phyloP scores from a whole-genome alignment of 2,797 vertebrate species.

The Cetoscarus ocellatus region DNA sequence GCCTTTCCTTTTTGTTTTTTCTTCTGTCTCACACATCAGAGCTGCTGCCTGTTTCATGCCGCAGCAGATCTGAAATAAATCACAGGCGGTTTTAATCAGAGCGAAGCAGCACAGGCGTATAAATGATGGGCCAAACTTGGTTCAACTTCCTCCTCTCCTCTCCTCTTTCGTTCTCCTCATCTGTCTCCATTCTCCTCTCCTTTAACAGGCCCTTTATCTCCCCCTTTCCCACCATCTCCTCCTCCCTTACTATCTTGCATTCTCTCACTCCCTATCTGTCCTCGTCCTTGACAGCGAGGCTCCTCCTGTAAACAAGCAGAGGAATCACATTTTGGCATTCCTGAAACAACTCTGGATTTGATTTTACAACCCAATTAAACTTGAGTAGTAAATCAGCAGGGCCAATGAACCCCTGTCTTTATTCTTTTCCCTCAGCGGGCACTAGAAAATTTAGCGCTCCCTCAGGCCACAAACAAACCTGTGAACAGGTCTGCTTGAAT shows the following conservation, averaged over 20 bases:
- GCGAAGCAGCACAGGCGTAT: slow-evolving; percentile 62
- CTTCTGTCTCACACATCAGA: slow-evolving; percentile 46
- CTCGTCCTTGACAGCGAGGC: slow-evolving; percentile 81
- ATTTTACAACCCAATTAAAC: slow-evolving; percentile 89
- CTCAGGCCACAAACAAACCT: slow-evolving; percentile 67
- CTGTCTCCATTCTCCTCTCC: slow-evolving; percentile 59
- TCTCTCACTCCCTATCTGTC: slow-evolving; percentile 53
- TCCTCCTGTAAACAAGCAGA: slow-evolving; percentile 81
- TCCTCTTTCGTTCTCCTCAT: slow-evolving; percentile 43
- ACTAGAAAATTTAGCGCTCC: slow-evolving; percentile 68
- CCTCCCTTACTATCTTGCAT: slow-evolving; percentile 56
- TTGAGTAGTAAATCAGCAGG: slow-evolving; percentile 79
- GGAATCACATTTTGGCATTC: slow-evolving; percentile 83
- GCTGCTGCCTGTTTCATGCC: slow-evolving; percentile 31
- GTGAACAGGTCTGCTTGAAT: slow-evolving; percentile 59
- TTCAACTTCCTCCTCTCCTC: slow-evolving; percentile 45
- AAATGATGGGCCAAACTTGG: slow-evolving; percentile 69
- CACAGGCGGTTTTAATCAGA: slow-evolving; percentile 75
- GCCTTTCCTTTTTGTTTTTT: slow-evolving; percentile 13
- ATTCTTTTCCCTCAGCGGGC: slow-evolving; percentile 33
- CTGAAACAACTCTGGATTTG: slow-evolving; percentile 84
- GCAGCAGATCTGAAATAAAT: slow-evolving; percentile 66
- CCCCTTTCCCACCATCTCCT: slow-evolving; percentile 56
- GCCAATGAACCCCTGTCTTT: slow-evolving; percentile 47
- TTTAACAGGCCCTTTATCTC: slow-evolving; percentile 71